Percentiles rank a stretch among this genome's conserved stretches.
Conservation (phyloP, 2,888 invertebrate genomes). For the Ceramica pisi region DNA sequence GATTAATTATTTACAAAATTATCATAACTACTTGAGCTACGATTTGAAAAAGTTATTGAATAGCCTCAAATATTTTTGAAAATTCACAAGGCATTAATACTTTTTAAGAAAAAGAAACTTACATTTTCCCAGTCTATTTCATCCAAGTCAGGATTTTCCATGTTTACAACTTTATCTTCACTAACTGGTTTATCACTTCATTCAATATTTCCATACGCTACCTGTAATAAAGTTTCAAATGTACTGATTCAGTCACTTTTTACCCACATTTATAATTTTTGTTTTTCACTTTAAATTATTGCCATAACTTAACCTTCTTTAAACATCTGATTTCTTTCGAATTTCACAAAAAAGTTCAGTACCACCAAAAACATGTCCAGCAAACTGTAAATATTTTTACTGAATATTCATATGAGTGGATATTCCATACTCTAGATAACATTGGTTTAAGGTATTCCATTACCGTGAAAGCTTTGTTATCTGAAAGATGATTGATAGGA, state of each 20-base stretch:
- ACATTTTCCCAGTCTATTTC: slow-evolving; percentile 75
- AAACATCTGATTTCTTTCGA: not conserved
- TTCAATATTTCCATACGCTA: not conserved
- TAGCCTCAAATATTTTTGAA: not conserved
- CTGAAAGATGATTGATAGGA: slow-evolving; percentile 71
- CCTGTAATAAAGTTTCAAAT: not conserved
- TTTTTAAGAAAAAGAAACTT: slow-evolving; percentile 55
- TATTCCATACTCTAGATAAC: slow-evolving; percentile 77
- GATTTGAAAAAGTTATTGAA: not conserved
- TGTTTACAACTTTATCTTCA: slow-evolving; percentile 22
- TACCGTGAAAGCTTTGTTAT: slow-evolving; percentile 89
- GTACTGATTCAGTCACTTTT: not conserved
- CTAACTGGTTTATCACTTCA: not conserved
- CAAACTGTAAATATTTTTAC: slow-evolving; percentile 32
- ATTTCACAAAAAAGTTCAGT: slow-evolving; percentile 1
- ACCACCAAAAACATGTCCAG: slow-evolving; percentile 52
- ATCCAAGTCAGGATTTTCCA: slow-evolving; percentile 64
- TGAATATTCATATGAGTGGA: slow-evolving; percentile 45
- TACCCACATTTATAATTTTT: not conserved
- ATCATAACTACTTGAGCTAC: not conserved
- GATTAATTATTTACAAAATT: too few relatives aligned
- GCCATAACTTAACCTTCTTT: not conserved
- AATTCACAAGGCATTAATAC: not conserved
- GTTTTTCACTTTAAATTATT: not conserved
- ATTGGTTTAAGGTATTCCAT: slow-evolving; percentile 79